phyloP scores from a whole-genome alignment of 1,140 invertebrate species.

The Diachasmimorpha longicaudata region DNA sequence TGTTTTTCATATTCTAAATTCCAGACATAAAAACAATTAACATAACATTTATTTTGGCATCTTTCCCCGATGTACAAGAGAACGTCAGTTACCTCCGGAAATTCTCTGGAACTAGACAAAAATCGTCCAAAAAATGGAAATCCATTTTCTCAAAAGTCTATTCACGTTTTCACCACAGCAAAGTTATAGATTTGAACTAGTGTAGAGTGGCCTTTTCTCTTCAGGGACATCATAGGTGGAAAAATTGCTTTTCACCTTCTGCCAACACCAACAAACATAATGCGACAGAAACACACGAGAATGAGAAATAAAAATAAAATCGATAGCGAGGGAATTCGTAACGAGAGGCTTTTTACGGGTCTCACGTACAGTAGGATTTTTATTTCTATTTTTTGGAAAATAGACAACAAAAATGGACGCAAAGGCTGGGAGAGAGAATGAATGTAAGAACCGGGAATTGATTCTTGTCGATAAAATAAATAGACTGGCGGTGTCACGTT shows the following conservation, averaged over 20 bases:
- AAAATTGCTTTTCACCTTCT: not conserved
- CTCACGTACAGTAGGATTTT: not conserved
- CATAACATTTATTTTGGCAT: too few species aligned
- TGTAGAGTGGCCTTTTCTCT: not conserved
- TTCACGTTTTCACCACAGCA: too few species aligned
- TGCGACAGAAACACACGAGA: not conserved
- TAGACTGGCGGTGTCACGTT: conserved; percentile 32
- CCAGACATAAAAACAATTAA: too few species aligned
- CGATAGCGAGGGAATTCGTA: not conserved
- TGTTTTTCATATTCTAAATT: too few species aligned
- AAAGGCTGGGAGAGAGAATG: not conserved
- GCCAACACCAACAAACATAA: not conserved
- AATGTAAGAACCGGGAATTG: not conserved
- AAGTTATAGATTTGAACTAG: not conserved
- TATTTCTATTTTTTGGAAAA: not conserved
- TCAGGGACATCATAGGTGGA: not conserved
- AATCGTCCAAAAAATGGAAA: too few species aligned
- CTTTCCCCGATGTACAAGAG: too few species aligned
- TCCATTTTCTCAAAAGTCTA: too few species aligned
- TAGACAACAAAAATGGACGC: not conserved
- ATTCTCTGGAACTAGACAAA: too few species aligned
- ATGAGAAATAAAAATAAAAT: not conserved
- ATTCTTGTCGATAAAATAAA: conserved; percentile 34
- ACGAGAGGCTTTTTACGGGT: not conserved
- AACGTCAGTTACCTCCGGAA: too few species aligned